Percentiles rank a stretch among this genome's conserved stretches.
These are phyloP conservation scores for Nanorana parkeri DNA, from an alignment of 2,113 vertebrate species.

Conservation along the genomic window DNA sequence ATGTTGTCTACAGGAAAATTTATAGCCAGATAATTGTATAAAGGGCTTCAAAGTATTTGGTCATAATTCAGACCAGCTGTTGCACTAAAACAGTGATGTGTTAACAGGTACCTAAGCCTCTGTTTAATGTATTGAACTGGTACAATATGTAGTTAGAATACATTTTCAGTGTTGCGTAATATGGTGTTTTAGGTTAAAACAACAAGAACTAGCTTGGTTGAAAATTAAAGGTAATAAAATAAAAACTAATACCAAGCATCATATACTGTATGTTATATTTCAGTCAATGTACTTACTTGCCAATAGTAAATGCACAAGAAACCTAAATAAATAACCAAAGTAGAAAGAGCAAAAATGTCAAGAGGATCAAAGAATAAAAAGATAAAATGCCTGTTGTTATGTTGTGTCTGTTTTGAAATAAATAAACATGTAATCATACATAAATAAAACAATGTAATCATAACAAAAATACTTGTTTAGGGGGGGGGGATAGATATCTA, in stretches of 20 bases:
- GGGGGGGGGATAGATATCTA: too few relatives aligned
- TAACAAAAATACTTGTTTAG: too few relatives aligned
- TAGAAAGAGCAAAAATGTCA: too few relatives aligned
- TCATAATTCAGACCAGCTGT: slow-evolving; percentile 52
- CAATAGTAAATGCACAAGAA: too few relatives aligned
- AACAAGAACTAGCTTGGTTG: slow-evolving; percentile 27
- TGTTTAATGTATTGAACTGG: slow-evolving; percentile 47
- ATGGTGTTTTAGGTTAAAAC: slow-evolving; percentile 41
- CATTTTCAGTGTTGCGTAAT: slow-evolving; percentile 16
- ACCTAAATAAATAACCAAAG: too few relatives aligned
- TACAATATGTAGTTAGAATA: slow-evolving; percentile 1
- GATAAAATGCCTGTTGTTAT: too few relatives aligned
- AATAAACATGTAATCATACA: too few relatives aligned
- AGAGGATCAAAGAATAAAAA: too few relatives aligned
- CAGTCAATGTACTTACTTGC: too few relatives aligned
- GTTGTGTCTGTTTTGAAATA: too few relatives aligned
- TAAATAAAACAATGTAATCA: too few relatives aligned
- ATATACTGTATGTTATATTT: not conserved
- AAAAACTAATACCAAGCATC: not conserved
- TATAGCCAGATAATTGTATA: slow-evolving; percentile 55
- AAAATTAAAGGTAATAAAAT: not conserved
- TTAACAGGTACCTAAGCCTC: slow-evolving; percentile 44
- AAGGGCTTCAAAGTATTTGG: slow-evolving; percentile 53
- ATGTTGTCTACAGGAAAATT: slow-evolving; percentile 44
- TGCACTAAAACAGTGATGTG: slow-evolving; percentile 44